A percentile compares a stretch with the other conserved stretches of the same genome.
Evolutionary conservation across 1,140 invertebrate genomes (phyloP).

Genomic region (Sinella curviseta): DNA sequence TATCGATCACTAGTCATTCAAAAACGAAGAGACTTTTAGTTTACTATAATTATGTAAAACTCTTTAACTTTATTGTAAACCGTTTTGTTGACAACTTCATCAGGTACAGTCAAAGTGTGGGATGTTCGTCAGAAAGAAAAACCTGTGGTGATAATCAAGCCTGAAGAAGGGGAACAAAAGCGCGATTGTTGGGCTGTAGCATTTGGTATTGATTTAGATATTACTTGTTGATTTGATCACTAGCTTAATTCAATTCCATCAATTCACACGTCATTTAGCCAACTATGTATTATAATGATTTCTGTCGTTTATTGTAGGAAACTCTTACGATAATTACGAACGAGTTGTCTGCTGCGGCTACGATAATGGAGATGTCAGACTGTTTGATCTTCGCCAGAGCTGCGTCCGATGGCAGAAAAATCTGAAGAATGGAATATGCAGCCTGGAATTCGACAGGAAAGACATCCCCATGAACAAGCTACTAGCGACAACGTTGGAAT

Average conservation of each 20-base stretch:
- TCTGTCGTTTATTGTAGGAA: no score
- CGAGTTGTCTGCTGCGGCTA: constrained; percentile 85
- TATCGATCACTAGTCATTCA: no score
- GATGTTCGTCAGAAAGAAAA: constrained; percentile 81
- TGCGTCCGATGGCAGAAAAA: constrained; percentile 85
- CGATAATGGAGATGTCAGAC: constrained; percentile 94
- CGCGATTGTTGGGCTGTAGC: constrained; percentile 85
- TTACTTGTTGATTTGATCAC: no score
- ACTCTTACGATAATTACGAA: constrained; percentile 83
- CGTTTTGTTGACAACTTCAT: no score
- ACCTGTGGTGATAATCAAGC: constrained; percentile 85
- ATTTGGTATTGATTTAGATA: constrained; percentile 76
- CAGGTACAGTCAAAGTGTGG: constrained; percentile 90
- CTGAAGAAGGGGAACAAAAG: constrained; percentile 63
- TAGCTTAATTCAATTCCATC: neutral
- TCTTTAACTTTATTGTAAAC: no score
- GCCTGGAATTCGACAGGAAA: constrained; percentile 87
- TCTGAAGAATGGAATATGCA: constrained; percentile 89
- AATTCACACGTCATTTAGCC: neutral
- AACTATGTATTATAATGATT: constrained; percentile 33
- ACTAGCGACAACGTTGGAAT: constrained; percentile 87
- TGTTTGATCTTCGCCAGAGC: constrained; percentile 89
- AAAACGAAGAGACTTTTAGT: constrained; percentile 32
- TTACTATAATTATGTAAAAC: neutral
- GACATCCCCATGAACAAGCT: constrained; percentile 96